These are phyloP conservation scores for Lissocephala sabroskyi DNA, from an alignment of 2,888 invertebrate species.

Conservation along the genomic window DNA sequence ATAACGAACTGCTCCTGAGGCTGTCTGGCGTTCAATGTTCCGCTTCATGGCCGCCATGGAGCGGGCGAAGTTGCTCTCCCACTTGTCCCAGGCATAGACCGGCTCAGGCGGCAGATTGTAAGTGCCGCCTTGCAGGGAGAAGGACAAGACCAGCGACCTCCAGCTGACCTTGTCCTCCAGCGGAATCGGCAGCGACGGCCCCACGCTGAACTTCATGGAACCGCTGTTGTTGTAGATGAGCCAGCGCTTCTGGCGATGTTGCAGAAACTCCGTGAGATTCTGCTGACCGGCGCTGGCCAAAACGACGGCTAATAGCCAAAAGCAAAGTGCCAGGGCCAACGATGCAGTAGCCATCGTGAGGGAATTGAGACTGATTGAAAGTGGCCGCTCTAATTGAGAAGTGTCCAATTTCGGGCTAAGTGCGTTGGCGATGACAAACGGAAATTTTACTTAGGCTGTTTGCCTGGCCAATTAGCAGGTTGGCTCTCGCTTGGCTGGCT, in stretches of 20 bases:
- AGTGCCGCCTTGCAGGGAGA: slow-evolving; percentile 59
- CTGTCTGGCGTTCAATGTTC: slow-evolving; percentile 39
- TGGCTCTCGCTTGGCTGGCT: slow-evolving; percentile 4
- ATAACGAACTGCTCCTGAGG: slow-evolving; percentile 33
- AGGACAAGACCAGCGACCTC: slow-evolving; percentile 63
- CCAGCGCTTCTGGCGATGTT: slow-evolving; percentile 46
- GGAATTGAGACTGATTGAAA: not conserved
- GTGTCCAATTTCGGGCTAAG: slow-evolving; percentile 8
- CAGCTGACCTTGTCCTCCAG: slow-evolving; percentile 61
- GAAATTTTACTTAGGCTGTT: slow-evolving; percentile 35
- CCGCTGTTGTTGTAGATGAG: slow-evolving; percentile 50
- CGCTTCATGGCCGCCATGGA: slow-evolving; percentile 40
- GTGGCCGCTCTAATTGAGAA: slow-evolving; percentile 28
- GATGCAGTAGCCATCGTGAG: too few relatives aligned
- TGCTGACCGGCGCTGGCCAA: not conserved
- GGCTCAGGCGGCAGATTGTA: slow-evolving; percentile 59
- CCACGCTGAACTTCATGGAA: slow-evolving; percentile 43
- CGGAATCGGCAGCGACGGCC: slow-evolving; percentile 55
- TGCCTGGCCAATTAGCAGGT: slow-evolving; percentile 47
- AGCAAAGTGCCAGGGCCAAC: too few relatives aligned
- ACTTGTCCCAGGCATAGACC: slow-evolving; percentile 67
- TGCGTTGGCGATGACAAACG: slow-evolving; percentile 31
- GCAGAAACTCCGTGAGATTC: slow-evolving; percentile 42
- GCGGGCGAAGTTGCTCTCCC: slow-evolving; percentile 60
- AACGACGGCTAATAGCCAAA: not conserved